phyloP scores from a whole-genome alignment of 2,113 vertebrate species.

The Pachypanchax playfairii region DNA sequence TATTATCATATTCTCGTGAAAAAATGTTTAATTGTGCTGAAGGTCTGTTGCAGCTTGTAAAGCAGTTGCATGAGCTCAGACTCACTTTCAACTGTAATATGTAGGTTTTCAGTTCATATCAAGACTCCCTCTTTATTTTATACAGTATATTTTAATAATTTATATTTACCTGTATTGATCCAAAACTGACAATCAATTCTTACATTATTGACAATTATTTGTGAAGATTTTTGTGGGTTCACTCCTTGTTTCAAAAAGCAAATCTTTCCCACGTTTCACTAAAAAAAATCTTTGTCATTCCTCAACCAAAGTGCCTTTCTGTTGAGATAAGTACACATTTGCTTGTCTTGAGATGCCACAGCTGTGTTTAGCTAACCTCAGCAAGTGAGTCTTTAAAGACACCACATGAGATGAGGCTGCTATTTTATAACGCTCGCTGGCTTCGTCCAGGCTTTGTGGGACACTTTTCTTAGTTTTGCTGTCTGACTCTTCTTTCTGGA shows the following conservation, averaged over 20 bases:
- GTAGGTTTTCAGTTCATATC: too few relatives aligned
- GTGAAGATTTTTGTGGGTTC: not conserved
- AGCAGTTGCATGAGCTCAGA: conserved; percentile 1
- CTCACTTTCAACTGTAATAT: too few relatives aligned
- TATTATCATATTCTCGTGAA: too few relatives aligned
- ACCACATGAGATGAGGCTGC: conserved; percentile 68
- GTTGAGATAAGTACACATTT: conserved; percentile 73
- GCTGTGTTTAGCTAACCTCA: conserved; percentile 78
- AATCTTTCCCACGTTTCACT: conserved; percentile 50
- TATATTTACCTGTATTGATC: not conserved
- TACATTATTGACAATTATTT: not conserved
- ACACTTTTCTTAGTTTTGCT: conserved; percentile 69
- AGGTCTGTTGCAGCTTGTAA: conserved; percentile 15
- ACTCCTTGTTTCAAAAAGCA: conserved; percentile 21
- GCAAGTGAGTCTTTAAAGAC: conserved; percentile 61
- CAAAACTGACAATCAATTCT: too few relatives aligned
- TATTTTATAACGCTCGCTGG: conserved; percentile 55
- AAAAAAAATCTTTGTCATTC: conserved; percentile 51
- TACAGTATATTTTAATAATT: too few relatives aligned
- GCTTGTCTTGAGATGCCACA: conserved; percentile 71
- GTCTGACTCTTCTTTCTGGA: conserved; percentile 68
- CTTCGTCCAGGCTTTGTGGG: conserved; percentile 64
- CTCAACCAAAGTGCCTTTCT: conserved; percentile 59
- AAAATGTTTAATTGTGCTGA: too few relatives aligned
- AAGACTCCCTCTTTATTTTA: not conserved